Evolutionary conservation across 2,888 invertebrate species (phyloP), one percentile per base, ranked within the genome.

Genomic region (Phalera bucephala): DNA sequence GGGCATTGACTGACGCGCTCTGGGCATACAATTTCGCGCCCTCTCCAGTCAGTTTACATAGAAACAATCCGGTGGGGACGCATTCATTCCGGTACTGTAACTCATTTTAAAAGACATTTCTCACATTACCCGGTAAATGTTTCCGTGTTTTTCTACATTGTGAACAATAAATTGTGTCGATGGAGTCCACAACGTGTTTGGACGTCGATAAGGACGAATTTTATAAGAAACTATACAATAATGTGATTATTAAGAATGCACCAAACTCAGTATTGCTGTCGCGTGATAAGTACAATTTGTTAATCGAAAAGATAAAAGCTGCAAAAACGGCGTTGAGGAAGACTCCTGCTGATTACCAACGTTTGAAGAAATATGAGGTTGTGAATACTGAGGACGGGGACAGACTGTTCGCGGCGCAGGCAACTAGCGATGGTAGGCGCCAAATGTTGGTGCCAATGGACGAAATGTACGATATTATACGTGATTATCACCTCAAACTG

Each of bases 401-500:
- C 38, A 66, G 59, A 47, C 43, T 78, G n/a, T 67, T 48, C 14
- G 50, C 64, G 19, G 44, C 42, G 2, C 42, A 40, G 1, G 37
- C 44, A 17, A 46, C 55, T 2, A 63, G 62, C 1, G 45, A 69
- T 36, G 57, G 26, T 2, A 45, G 38, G 14, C 42, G 51, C 20
- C 51, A 53, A 53, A 42, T 43, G 47, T 31, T 42, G 21, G 72
- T 80, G 1, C 48, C 64, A 7, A 49, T 71, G 21, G 71, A 78
- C 9, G 79, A 81, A 49, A 71, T 71, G 39, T 81, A 72, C 31
- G 77, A 78, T n/a, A 70, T 80, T 20, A 64, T 80, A 49, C 54
- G 57, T 0, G 59, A 67, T 3, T 66, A 55, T 34, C 80, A 80
- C 40, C 9, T 74, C 4, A 68, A 64, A 40, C 48, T 72, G 34